These are phyloP conservation scores for Zeugodacus cucurbitae DNA, from an alignment of 1,140 invertebrate genomes.

Conservation along the genomic window DNA sequence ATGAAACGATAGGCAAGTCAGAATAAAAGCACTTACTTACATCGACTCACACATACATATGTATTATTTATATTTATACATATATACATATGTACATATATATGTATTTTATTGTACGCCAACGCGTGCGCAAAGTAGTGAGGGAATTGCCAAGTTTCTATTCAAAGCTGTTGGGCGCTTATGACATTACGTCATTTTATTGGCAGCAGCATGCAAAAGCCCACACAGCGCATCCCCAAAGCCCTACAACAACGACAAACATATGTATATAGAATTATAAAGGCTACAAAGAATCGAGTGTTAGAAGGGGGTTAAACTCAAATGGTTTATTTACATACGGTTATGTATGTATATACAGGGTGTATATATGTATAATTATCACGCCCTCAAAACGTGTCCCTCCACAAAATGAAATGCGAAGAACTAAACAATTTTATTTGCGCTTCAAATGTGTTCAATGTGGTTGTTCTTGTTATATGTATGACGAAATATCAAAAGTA, in stretches of 20 bases:
- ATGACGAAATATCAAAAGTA: not conserved
- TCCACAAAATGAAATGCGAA: not conserved
- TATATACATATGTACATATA: not conserved
- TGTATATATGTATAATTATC: not conserved
- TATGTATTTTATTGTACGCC: not conserved
- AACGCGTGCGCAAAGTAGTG: conserved; percentile 1
- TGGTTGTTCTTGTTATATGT: not conserved
- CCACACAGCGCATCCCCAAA: not conserved
- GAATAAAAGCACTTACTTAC: not conserved
- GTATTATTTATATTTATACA: not conserved
- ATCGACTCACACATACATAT: not conserved
- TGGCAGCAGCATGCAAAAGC: not conserved
- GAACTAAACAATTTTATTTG: not conserved
- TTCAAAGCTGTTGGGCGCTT: not conserved
- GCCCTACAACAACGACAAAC: not conserved
- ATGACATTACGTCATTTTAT: conserved; percentile 31
- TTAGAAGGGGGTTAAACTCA: not conserved
- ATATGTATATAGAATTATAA: not conserved
- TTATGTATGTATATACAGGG: not conserved
- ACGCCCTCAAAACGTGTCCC: not conserved
- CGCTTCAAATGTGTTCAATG: not conserved
- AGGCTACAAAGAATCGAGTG: not conserved
- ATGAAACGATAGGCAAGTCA: not conserved
- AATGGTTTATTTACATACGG: not conserved
- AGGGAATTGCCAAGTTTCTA: conserved; percentile 20